Percentiles rank a stretch among this genome's conserved stretches.
Evolutionary conservation across 1,140 invertebrate species (phyloP).

Genomic region (Orius insidiosus): DNA sequence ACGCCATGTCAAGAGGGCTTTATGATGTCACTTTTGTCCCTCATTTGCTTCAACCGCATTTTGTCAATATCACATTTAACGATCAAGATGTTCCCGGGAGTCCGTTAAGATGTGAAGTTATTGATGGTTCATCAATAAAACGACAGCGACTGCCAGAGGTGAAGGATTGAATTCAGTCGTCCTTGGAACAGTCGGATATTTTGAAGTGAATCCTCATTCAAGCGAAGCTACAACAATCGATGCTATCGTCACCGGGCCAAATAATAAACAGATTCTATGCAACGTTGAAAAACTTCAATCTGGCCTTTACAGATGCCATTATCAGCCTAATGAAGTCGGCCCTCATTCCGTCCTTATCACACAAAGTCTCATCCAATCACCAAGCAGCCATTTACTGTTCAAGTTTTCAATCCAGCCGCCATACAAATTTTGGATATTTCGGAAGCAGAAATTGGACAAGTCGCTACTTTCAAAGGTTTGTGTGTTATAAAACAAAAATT

Average conservation of each 20-base stretch:
- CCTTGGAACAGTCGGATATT: slow-evolving; percentile 35
- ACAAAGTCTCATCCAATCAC: slow-evolving; percentile 35
- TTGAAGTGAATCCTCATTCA: slow-evolving; percentile 33
- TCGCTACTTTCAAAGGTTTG: slow-evolving; percentile 56
- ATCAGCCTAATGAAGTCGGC: slow-evolving; percentile 39
- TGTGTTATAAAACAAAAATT: neutral
- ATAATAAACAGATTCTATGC: slow-evolving; percentile 35
- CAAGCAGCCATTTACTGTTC: slow-evolving; percentile 47
- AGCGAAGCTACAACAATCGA: slow-evolving; percentile 21
- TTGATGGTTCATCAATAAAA: slow-evolving; percentile 27
- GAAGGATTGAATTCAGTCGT: slow-evolving; percentile 37
- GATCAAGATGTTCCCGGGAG: slow-evolving; percentile 79
- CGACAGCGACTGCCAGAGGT: slow-evolving; percentile 25
- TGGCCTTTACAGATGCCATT: slow-evolving; percentile 34
- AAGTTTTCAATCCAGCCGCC: slow-evolving; percentile 69
- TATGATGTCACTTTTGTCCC: slow-evolving; percentile 97
- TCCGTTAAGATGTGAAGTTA: slow-evolving; percentile 59
- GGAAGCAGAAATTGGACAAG: slow-evolving; percentile 65
- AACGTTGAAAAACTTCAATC: slow-evolving; percentile 31
- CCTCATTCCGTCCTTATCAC: slow-evolving; percentile 38
- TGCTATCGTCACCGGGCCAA: slow-evolving; percentile 28
- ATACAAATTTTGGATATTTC: slow-evolving; percentile 61
- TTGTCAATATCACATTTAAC: slow-evolving; percentile 92
- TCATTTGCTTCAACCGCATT: slow-evolving; percentile 73
- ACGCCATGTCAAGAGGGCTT: slow-evolving; percentile 72